Evolutionary conservation across 2,888 invertebrate species (phyloP).

Genomic region (Agriotes lineatus): DNA sequence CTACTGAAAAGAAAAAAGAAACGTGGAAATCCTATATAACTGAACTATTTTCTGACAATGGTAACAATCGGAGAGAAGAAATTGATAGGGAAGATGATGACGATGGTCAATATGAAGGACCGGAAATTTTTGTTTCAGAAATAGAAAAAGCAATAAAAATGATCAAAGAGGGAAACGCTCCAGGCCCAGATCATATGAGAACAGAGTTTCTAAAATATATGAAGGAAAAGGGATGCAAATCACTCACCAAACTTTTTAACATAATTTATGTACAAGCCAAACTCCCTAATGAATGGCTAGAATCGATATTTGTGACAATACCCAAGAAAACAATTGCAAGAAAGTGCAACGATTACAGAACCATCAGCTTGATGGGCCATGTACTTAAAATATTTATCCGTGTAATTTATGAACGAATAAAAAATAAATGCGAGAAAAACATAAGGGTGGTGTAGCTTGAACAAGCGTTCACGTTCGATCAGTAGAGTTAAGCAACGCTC

Average conservation of each 20-base stretch:
- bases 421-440: too few relatives aligned
- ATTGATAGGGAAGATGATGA: too few relatives aligned
- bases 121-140: too few relatives aligned
- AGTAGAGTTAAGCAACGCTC: too few relatives aligned
- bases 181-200: neutral
- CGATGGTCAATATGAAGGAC: too few relatives aligned
- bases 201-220: neutral
- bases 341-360: neutral
- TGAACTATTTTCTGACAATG: neutral
- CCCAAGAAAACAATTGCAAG: too few relatives aligned
- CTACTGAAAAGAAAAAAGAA: neutral
- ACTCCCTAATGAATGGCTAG: neutral
- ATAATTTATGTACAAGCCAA: neutral
- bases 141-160: neutral
- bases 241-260: neutral
- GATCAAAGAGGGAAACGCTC: neutral
- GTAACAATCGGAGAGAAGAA: too few relatives aligned
- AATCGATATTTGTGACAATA: neutral
- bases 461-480: too few relatives aligned
- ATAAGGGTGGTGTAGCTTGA: too few relatives aligned
- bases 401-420: too few relatives aligned
- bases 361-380: too few relatives aligned
- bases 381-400: too few relatives aligned
- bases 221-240: neutral
- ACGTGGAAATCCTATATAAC: constrained; percentile 1